A percentile compares a stretch with the other conserved stretches of the same genome.
Conservation (phyloP, 2,888 invertebrate species). For the Bugula neritina region DNA sequence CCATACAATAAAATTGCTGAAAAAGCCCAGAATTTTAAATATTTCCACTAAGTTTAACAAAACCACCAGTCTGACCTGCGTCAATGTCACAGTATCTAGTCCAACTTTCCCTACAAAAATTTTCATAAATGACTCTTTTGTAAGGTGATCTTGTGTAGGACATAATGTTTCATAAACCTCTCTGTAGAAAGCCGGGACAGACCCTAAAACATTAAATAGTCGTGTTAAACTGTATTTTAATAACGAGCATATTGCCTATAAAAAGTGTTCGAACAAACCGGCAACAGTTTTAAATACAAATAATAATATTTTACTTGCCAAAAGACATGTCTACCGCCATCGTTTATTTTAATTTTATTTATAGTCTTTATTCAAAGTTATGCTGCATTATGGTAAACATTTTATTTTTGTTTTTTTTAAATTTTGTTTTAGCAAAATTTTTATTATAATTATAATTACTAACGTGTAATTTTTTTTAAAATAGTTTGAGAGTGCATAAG, state of each 20-base stretch:
- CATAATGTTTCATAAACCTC: slow-evolving; percentile 54
- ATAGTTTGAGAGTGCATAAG: neutral
- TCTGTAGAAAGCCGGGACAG: slow-evolving; percentile 51
- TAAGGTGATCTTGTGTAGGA: slow-evolving; percentile 52
- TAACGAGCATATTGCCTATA: neutral
- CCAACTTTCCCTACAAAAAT: slow-evolving; percentile 48
- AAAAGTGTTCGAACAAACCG: too few relatives aligned
- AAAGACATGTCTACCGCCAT: slow-evolving; percentile 47
- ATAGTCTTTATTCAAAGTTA: too few relatives aligned
- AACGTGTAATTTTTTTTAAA: neutral
- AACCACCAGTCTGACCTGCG: slow-evolving; percentile 39
- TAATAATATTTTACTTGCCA: slow-evolving; percentile 36
- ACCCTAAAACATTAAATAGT: slow-evolving; percentile 39
- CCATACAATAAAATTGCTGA: too few relatives aligned
- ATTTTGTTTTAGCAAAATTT: too few relatives aligned
- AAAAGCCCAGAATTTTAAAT: too few relatives aligned
- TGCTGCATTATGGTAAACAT: too few relatives aligned
- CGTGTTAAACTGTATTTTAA: neutral
- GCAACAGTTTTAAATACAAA: neutral
- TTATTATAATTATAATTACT: too few relatives aligned
- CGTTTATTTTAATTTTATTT: slow-evolving; percentile 32
- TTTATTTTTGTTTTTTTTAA: neutral
- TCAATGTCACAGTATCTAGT: slow-evolving; percentile 45
- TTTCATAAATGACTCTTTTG: slow-evolving; percentile 51
- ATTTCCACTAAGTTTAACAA: slow-evolving; percentile 43